Base-by-base conservation (phyloP, 1,140 invertebrate genomes). In the Pseudomyrmex flavicornis region DNA sequence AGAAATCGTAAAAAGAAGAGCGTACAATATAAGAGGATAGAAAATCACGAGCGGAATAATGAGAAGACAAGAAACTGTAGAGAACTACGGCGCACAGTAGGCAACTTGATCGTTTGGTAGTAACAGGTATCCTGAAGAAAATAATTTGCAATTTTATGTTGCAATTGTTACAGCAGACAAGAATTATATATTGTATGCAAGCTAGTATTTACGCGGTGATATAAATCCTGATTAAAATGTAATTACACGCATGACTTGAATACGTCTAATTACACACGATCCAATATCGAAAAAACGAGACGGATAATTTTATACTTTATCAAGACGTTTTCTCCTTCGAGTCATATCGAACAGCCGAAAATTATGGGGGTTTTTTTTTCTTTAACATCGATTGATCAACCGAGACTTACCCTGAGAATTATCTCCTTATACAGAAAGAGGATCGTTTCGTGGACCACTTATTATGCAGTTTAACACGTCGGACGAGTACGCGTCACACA, bases 381-480 rank as follows among this genome's bases (percentile, higher is more conserved):
- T 22, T 1, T 15, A 9, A 48, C 15, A 54, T 62, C 20, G 52
- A 69, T 79, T 9, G 63, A 70, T 69, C 35, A 3, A 35, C 56
- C 48, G 22, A 13, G 35, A 35, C 35, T 8, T 69, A 20, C 44
- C 54, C 58, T 52, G 56, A 72, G 26, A 35, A 50, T 48, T 17
- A 12, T 80, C 77, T 0, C 44, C 54, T 20, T 80, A 35, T 80
- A 61, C 72, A 80, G 59, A 72, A 48, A 3, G 72, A 52, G 17
- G 35, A 61, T 72, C 56, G 54, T 62, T 59, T 61, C 10, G 46
- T 50, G 46, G 8, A 58, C 52, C 59, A 50, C 63, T 79, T 79
- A 56, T 79, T 69, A 79, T 70, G 52, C 63, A 15, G 13, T 12
- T 56, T 59, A 70, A 70, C 70, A 15, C 35, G 50, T n/a, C 50